Evolutionary conservation across 1,140 invertebrate genomes (phyloP), one percentile per base, ranked within the genome.

Genomic region (Diorhabda carinulata): DNA sequence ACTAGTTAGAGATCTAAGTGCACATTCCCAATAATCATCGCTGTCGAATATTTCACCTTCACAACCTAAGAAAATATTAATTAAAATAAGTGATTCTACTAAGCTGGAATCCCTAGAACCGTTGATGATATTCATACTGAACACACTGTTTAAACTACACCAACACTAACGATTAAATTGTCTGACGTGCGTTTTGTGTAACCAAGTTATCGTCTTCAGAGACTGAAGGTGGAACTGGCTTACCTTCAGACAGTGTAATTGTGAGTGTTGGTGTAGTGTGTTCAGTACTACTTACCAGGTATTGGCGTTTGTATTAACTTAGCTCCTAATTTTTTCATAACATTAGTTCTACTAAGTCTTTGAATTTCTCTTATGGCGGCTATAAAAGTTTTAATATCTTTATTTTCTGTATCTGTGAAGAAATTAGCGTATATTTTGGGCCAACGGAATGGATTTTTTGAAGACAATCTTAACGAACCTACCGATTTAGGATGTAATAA

Each of bases 401-500:
- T 58, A 68, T 84, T 82, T 25, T 79, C 78, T 3, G 78, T 77
- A 70, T 87, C 82, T 2, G 82, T 83, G 42, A 90, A 83, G 78
- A 87, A 90, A 70, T 88, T 88, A 2, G 90, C 87, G 75, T 89
- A 84, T 66, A 92, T 85, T 25, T 84, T 78, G 2, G 91, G 91
- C 76, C 85, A 84, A 65, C 86, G 84, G 59, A 83, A 85, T 2
- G 90, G 90, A 81, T 92, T 84, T 47, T 72, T 82, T 56, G 83
- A 83, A 72, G 81, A 84, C 10, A 92, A 78, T 74, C 84, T 82
- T 3, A 92, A 58, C 64, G 81, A 80, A 7, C 90, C 90, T 40
- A 81, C 79, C 8, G 87, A 89, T 78, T 90, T 86, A 1, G 94
- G 93, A 78, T 90, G 85, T 4, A 93, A 83, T 0, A 92, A 78